Percentiles rank a stretch among this genome's conserved stretches.
Conservation (phyloP, 2,113 vertebrate species). For the Cardinalis cardinalis region DNA sequence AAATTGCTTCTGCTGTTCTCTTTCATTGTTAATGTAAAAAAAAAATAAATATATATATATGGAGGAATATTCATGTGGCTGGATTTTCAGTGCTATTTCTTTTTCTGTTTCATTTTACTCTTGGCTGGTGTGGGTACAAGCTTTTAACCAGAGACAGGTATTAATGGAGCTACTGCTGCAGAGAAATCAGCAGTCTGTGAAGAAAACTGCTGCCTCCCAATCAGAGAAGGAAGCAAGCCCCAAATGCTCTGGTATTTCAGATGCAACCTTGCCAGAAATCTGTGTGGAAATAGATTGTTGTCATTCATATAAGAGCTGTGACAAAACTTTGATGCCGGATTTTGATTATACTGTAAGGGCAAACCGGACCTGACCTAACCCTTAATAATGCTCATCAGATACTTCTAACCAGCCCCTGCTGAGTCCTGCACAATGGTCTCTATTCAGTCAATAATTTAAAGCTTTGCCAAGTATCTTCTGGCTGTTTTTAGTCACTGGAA, state of each 20-base stretch:
- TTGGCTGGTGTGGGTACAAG: neutral
- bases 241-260: neutral
- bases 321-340: neutral
- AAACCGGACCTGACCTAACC: neutral
- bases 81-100: neutral
- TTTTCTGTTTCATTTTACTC: slow-evolving; percentile 28
- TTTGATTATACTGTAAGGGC: neutral
- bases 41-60: neutral
- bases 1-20: neutral
- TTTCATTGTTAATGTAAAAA: neutral
- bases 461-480: neutral
- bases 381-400: neutral
- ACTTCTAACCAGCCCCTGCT: neutral
- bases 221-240: neutral
- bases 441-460: neutral
- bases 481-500: neutral
- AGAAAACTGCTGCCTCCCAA: slow-evolving; percentile 3
- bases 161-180: slow-evolving; percentile 31
- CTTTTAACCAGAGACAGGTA: slow-evolving; percentile 14
- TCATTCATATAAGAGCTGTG: neutral
- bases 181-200: slow-evolving; percentile 28
- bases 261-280: neutral
- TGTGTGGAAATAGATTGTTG: neutral
- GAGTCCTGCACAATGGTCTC: neutral
- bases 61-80: neutral